phyloP scores from a whole-genome alignment of 1,140 invertebrate species.

The Diuraphis noxia region DNA sequence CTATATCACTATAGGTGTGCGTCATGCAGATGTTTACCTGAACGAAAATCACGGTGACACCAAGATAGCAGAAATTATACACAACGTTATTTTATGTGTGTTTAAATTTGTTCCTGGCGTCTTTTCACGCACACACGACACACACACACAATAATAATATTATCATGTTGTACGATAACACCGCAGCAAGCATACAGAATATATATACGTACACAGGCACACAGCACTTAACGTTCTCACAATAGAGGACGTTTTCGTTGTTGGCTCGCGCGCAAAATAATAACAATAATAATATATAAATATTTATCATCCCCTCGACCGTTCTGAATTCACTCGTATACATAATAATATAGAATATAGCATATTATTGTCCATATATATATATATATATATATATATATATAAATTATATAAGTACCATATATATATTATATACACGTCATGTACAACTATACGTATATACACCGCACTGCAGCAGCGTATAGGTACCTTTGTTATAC shows the following conservation, averaged over 20 bases:
- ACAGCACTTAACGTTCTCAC: not conserved
- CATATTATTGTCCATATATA: not conserved
- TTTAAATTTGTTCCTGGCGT: not conserved
- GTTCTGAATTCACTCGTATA: not conserved
- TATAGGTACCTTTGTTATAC: not conserved
- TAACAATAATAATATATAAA: not conserved
- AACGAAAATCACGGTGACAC: not conserved
- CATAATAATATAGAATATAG: not conserved
- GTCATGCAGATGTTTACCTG: not conserved
- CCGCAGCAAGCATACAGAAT: not conserved
- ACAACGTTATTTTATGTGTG: not conserved
- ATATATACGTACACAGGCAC: too few relatives aligned
- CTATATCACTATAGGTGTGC: not conserved
- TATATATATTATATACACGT: too few relatives aligned
- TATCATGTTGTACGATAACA: not conserved
- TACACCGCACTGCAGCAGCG: too few relatives aligned
- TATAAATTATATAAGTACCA: too few relatives aligned
- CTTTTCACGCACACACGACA: not conserved
- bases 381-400: not conserved
- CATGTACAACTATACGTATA: not conserved
- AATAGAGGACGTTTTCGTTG: not conserved
- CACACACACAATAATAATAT: not conserved
- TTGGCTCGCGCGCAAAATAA: constrained; percentile 2
- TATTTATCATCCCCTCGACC: not conserved
- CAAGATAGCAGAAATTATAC: not conserved